Base-by-base conservation (phyloP, 2,797 vertebrate species). In the Trematocara caparti region DNA sequence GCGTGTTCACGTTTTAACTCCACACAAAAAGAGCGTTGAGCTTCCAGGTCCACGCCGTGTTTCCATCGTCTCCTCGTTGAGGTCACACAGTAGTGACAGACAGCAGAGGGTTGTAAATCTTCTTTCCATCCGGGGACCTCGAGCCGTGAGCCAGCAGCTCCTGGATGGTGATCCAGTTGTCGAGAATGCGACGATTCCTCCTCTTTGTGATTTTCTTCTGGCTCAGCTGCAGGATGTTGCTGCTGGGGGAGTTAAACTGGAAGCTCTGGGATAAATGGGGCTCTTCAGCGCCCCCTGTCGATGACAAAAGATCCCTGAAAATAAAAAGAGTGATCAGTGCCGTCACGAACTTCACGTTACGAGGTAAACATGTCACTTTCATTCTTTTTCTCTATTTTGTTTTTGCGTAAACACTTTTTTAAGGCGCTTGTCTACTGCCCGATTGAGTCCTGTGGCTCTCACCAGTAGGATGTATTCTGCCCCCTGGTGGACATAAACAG, bases 141-240 rank as follows among this genome's bases (percentile, higher is more conserved):
- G 95, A 94, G 3, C 97, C 97, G 0, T 97, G 96, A 21, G 96
- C 96, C 93, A 97, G 86, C 93, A 97, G 96, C 93, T 97, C 97
- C 92, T 97, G 97, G 84, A 98, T 98, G 53, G 97, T 97, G 75
- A 96, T 95, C 97, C 97, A 98, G 91, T 98, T 97, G 85, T 97
- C 97, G 8, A 97, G 91, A 86, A 97, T 97, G 50, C 96, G 95
- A 6, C 96, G 94, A 81, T 94, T 97, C 76, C 97, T 93, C 79
- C 92, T 97, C 91, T 96, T 96, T 88, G 89, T 95, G 80, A 92
- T 94, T 82, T 96, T 97, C 90, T 95, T 96, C 85, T 97, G 96
- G 89, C 97, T 96, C 51, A 97, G 91, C 4, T 95, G 89, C 14
- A 96, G 93, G 88, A 97, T 95, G 87, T 92, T 96, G 81, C 79